A percentile compares a stretch with the other conserved stretches of the same genome.
phyloP scores from a whole-genome alignment of 2,113 vertebrate genomes.

The Pangasianodon hypophthalmus region DNA sequence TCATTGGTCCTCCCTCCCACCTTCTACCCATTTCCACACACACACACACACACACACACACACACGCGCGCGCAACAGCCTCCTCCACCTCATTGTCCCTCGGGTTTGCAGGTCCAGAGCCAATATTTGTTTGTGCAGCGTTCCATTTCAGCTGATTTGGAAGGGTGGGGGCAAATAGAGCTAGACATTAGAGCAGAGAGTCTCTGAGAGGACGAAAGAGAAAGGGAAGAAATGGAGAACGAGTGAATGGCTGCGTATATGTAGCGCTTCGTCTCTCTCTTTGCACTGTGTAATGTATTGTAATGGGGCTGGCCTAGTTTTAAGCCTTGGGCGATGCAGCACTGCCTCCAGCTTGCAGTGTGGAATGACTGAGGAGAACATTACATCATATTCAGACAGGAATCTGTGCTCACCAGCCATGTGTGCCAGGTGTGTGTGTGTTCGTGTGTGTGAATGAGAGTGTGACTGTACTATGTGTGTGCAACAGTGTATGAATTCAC shows the following conservation, averaged over 20 bases:
- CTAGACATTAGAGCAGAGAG: constrained; percentile 27
- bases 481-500: constrained; percentile 17
- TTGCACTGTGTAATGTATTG: constrained; percentile 34
- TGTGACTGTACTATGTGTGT: constrained; percentile 13
- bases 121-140: constrained; percentile 88
- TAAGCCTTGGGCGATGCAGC: constrained; percentile 42
- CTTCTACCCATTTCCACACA: not conserved
- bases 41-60: constrained; percentile 42
- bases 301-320: constrained; percentile 50
- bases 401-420: constrained; percentile 25
- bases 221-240: not conserved
- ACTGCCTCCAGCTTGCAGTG: constrained; percentile 40
- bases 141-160: constrained; percentile 68
- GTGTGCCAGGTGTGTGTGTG: constrained; percentile 28
- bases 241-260: constrained; percentile 15
- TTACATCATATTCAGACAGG: constrained; percentile 48
- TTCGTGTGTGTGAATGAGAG: not conserved
- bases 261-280: constrained; percentile 3
- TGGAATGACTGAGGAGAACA: constrained; percentile 39
- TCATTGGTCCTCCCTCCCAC: not conserved
- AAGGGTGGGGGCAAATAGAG: constrained; percentile 24
- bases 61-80: constrained; percentile 25
- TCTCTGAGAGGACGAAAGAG: constrained; percentile 31
- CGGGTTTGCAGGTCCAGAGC: constrained; percentile 82
- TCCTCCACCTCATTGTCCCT: constrained; percentile 64